Evolutionary conservation across 2,888 invertebrate genomes (phyloP).

Genomic region (Xylophagus ater): DNA sequence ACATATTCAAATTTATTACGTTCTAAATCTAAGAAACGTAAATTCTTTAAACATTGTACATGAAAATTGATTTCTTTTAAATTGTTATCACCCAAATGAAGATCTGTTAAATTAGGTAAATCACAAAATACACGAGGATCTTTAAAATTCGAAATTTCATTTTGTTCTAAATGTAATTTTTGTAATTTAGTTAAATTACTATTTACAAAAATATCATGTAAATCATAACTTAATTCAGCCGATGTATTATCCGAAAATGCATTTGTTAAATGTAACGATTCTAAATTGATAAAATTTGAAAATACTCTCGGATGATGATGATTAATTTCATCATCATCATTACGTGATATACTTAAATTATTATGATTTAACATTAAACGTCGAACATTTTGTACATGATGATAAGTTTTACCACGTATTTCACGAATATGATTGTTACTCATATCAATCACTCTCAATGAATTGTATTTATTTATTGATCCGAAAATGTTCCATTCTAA

Average conservation of each 20-base stretch:
- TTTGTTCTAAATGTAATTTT: slow-evolving; percentile 64
- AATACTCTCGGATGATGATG: slow-evolving; percentile 56
- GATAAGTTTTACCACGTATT: slow-evolving; percentile 63
- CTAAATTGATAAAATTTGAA: slow-evolving; percentile 57
- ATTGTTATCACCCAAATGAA: slow-evolving; percentile 57
- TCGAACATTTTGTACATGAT: slow-evolving; percentile 57
- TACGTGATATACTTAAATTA: slow-evolving; percentile 47
- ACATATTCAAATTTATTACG: slow-evolving; percentile 52
- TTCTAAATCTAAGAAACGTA: slow-evolving; percentile 57
- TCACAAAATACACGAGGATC: slow-evolving; percentile 59
- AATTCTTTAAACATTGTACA: slow-evolving; percentile 50
- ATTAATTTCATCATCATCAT: slow-evolving; percentile 42
- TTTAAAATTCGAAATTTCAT: slow-evolving; percentile 55
- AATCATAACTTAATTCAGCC: slow-evolving; percentile 49
- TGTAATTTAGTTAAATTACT: slow-evolving; percentile 53
- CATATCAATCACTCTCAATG: slow-evolving; percentile 57
- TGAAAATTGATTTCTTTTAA: slow-evolving; percentile 53
- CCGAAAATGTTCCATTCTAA: slow-evolving; percentile 64
- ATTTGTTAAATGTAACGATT: slow-evolving; percentile 58
- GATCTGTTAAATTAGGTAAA: slow-evolving; percentile 51
- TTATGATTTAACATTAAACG: slow-evolving; percentile 61
- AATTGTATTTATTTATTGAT: slow-evolving; percentile 44
- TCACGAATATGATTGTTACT: slow-evolving; percentile 58
- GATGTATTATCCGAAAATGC: slow-evolving; percentile 58
- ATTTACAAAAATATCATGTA: slow-evolving; percentile 60